Percentiles rank a stretch among this genome's conserved stretches.
Conservation (phyloP, 2,113 vertebrate genomes). For the Astatoreochromis straeleni region DNA sequence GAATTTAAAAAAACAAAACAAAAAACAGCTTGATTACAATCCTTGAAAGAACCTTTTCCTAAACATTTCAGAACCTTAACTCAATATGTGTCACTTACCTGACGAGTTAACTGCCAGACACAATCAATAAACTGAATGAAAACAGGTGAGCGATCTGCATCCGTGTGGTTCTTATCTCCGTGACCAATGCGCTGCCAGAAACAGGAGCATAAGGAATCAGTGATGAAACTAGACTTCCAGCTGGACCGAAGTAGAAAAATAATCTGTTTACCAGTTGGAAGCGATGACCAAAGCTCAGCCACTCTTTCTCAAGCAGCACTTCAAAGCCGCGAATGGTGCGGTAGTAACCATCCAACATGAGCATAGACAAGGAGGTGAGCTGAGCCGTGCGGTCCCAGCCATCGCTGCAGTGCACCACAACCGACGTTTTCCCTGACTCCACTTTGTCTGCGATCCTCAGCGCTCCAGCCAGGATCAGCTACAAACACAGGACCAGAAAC, state of each 20-base stretch:
- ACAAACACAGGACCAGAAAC: background rate
- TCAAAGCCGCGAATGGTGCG: constrained; percentile 90
- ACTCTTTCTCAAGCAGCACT: constrained; percentile 93
- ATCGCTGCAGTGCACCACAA: constrained; percentile 94
- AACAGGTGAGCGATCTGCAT: constrained; percentile 92
- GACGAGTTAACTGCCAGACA: constrained; percentile 97
- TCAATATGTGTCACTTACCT: constrained; percentile 69
- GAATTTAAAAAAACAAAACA: constrained; percentile 36
- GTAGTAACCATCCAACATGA: constrained; percentile 91
- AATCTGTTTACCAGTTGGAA: constrained; percentile 83
- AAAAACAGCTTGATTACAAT: background rate
- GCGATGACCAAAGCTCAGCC: constrained; percentile 93
- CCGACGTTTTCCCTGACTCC: constrained; percentile 92
- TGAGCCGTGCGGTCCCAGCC: constrained; percentile 95
- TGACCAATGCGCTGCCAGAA: constrained; percentile 85
- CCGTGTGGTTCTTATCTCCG: constrained; percentile 93
- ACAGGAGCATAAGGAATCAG: background rate
- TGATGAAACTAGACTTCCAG: background rate
- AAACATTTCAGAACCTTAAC: background rate
- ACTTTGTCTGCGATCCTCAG: constrained; percentile 93
- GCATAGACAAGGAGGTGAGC: constrained; percentile 90
- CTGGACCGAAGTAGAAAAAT: background rate
- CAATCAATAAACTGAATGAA: constrained; percentile 97
- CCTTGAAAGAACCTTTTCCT: background rate
- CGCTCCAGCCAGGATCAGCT: constrained; percentile 92